Conservation (phyloP, 2,888 invertebrate species). For the Nemoura dubitans region DNA sequence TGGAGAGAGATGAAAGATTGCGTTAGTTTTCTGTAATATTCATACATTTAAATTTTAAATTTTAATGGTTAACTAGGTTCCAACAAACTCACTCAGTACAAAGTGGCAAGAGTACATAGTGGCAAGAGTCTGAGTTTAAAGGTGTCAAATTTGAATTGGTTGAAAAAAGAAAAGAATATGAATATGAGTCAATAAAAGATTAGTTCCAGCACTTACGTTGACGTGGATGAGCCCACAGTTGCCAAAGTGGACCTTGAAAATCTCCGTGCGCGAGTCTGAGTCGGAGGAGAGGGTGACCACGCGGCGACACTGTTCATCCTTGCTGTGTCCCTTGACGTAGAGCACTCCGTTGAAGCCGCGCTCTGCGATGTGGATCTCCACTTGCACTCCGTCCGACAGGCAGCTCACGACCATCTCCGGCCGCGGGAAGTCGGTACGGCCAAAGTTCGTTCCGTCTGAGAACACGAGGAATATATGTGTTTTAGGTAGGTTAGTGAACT, state of each 20-base stretch:
- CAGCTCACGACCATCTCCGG: constrained; percentile 90
- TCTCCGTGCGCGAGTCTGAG: constrained; percentile 72
- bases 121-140: no score
- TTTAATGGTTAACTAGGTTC: no score
- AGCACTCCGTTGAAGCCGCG: constrained; percentile 88
- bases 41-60: no score
- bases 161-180: no score
- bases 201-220: constrained; percentile 70
- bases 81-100: no score
- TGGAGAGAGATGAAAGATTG: constrained; percentile 57
- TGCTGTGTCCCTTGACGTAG: constrained; percentile 94
- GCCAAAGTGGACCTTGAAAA: constrained; percentile 90
- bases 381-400: constrained; percentile 90
- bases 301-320: constrained; percentile 87
- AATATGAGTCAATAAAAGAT: no score
- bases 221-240: constrained; percentile 91
- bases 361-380: constrained; percentile 77
- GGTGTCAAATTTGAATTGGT: no score
- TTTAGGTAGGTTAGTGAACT: not conserved
- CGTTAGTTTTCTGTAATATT: not conserved
- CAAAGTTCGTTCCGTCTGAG: constrained; percentile 61
- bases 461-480: constrained; percentile 47
- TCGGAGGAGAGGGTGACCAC: constrained; percentile 80
- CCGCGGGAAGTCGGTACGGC: constrained; percentile 82
- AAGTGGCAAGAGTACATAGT: no score